Conservation (phyloP, 2,888 invertebrate species). For the Coelopa pilipes region DNA sequence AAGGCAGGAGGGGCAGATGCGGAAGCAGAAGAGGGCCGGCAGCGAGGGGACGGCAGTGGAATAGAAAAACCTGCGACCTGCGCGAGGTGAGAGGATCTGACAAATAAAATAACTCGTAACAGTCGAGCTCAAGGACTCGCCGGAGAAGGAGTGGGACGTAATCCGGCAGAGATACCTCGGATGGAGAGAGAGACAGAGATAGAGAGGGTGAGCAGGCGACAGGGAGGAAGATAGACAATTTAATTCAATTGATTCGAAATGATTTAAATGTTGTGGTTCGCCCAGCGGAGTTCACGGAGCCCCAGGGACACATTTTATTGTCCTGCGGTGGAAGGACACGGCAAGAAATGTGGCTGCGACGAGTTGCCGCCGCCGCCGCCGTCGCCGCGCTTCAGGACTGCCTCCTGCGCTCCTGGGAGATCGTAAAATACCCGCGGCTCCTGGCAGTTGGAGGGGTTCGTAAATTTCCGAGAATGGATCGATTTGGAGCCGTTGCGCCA, state of each 20-base stretch:
- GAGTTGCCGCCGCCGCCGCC: too few species aligned
- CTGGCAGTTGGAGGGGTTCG: too few species aligned
- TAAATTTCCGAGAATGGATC: too few species aligned
- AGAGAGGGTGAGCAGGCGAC: too few species aligned
- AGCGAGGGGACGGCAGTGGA: slow-evolving; percentile 6
- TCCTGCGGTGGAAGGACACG: not conserved
- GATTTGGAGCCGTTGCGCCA: too few species aligned
- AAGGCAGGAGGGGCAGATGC: not conserved
- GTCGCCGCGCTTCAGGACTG: not conserved
- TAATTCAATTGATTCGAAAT: slow-evolving; percentile 56
- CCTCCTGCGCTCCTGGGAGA: not conserved
- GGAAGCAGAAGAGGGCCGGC: slow-evolving; percentile 10
- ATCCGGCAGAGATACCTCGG: too few species aligned
- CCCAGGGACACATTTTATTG: not conserved
- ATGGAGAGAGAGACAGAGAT: too few species aligned
- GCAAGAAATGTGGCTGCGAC: not conserved
- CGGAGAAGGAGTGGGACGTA: too few species aligned
- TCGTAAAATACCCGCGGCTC: too few species aligned
- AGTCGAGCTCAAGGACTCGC: slow-evolving; percentile 36
- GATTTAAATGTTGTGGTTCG: slow-evolving; percentile 52
- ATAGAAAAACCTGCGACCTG: slow-evolving; percentile 4
- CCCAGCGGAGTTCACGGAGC: not conserved
- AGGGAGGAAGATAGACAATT: slow-evolving; percentile 45
- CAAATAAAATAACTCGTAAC: slow-evolving; percentile 18
- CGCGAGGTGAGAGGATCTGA: not conserved